Evolutionary conservation across 2,797 vertebrate species (phyloP).

Genomic region (Nyctalus aviator): DNA sequence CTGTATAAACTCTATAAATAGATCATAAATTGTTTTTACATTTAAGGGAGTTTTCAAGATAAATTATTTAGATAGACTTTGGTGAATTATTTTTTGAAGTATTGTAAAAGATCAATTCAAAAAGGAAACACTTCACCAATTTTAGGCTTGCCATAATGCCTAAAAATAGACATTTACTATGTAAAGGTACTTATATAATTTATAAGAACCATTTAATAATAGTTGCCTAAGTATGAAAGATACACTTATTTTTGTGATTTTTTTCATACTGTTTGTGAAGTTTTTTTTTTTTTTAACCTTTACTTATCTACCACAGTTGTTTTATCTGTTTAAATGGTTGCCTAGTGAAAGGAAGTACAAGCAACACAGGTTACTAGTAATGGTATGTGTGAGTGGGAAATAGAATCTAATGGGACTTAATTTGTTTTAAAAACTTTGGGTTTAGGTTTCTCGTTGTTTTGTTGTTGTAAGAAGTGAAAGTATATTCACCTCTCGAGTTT

Average conservation of each 20-base stretch:
- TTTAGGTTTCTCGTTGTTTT: slow-evolving; percentile 1
- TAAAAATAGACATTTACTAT: neutral
- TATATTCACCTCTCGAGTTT: neutral
- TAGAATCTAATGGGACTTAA: slow-evolving; percentile 21
- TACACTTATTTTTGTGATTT: slow-evolving; percentile 24
- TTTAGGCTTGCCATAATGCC: neutral
- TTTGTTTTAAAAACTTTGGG: neutral
- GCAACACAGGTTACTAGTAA: neutral
- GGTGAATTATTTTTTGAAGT: slow-evolving; percentile 19
- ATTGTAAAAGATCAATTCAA: slow-evolving; percentile 7
- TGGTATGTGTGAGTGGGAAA: neutral
- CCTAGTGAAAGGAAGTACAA: slow-evolving; percentile 52
- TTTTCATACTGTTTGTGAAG: neutral
- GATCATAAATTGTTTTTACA: slow-evolving; percentile 50
- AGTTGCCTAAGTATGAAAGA: slow-evolving; percentile 3
- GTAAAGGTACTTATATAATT: neutral
- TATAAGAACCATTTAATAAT: slow-evolving; percentile 11
- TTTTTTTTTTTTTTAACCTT: neutral
- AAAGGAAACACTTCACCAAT: slow-evolving; percentile 16
- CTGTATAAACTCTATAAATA: neutral
- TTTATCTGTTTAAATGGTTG: slow-evolving; percentile 21
- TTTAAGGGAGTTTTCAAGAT: slow-evolving; percentile 50
- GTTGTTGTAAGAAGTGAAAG: neutral
- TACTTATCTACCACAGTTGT: neutral
- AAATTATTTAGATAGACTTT: neutral